Evolutionary conservation across 2,888 invertebrate genomes (phyloP).

Genomic region (Osedax frankpressi): DNA sequence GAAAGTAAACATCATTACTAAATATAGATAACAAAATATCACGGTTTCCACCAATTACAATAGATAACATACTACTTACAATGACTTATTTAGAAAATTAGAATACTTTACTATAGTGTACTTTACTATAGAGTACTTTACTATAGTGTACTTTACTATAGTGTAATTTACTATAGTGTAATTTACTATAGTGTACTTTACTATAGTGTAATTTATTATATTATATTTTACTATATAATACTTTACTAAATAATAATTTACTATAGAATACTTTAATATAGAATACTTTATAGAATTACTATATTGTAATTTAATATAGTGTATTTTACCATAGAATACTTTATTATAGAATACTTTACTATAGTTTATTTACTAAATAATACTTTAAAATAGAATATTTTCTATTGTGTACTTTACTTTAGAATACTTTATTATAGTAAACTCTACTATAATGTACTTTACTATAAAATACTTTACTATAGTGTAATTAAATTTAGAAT

Average conservation of each 20-base stretch:
- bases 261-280: not conserved
- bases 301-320: not conserved
- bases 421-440: not conserved
- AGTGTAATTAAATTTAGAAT: not conserved
- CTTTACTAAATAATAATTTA: not conserved
- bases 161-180: not conserved
- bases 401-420: conserved; percentile 6
- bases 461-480: not conserved
- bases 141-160: not conserved
- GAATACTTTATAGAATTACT: not conserved
- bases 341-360: not conserved
- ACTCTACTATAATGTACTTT: not conserved
- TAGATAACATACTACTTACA: too few species aligned
- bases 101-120: not conserved
- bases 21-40: too few species aligned
- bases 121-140: not conserved
- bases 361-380: not conserved
- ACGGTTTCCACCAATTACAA: too few species aligned
- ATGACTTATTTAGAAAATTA: too few species aligned
- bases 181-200: not conserved
- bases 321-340: not conserved
- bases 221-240: not conserved
- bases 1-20: too few species aligned
- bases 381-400: too few species aligned
- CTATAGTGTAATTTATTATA: not conserved